phyloP scores from a whole-genome alignment of 1,140 invertebrate genomes.

The Temnothorax curvispinosus region DNA sequence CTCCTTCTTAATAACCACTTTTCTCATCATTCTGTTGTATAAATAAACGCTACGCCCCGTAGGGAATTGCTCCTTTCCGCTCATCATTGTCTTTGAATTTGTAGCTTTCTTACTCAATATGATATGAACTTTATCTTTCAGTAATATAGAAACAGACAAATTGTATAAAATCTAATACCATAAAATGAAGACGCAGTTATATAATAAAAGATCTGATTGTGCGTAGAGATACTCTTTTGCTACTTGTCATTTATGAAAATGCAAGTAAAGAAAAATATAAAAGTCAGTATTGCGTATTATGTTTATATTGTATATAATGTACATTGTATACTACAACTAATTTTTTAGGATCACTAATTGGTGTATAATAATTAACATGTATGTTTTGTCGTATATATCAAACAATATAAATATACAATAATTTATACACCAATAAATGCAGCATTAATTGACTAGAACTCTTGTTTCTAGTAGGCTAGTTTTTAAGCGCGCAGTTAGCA shows the following conservation, averaged over 20 bases:
- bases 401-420: not conserved
- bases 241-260: not conserved
- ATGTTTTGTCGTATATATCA: not conserved
- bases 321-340: not conserved
- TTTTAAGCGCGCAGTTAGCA: not conserved
- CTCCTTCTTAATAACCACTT: slow-evolving; percentile 73
- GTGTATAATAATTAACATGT: no score
- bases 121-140: not conserved
- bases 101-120: not conserved
- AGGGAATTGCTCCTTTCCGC: not conserved
- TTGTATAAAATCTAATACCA: not conserved
- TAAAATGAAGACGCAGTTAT: no score
- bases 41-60: not conserved
- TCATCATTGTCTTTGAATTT: not conserved
- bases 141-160: not conserved
- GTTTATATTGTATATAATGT: not conserved
- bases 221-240: not conserved
- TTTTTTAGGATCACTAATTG: not conserved
- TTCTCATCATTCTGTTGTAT: slow-evolving; percentile 38
- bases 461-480: not conserved
- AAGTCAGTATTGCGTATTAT: not conserved
- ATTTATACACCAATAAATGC: not conserved
- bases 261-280: not conserved
- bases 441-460: not conserved
- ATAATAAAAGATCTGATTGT: not conserved